Evolutionary conservation across 2,797 vertebrate genomes (phyloP).

Genomic region (Anisognathus igniventris): DNA sequence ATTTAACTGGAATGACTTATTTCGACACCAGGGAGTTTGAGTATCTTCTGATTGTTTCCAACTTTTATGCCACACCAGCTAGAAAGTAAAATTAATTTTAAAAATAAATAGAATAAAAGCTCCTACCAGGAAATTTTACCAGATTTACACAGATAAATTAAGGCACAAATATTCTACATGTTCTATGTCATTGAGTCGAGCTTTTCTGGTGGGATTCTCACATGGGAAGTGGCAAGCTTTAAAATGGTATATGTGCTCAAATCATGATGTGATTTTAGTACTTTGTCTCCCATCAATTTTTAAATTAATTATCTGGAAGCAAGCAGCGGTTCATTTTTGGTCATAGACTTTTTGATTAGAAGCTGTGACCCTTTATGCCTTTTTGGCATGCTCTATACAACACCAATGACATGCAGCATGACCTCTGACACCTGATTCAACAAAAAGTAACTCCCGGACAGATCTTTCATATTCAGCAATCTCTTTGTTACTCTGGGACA

Average conservation of each 20-base stretch:
- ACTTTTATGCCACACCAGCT: not conserved
- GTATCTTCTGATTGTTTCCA: not conserved
- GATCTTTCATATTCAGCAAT: slow-evolving; percentile 79
- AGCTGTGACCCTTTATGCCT: slow-evolving; percentile 84
- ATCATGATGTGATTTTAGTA: slow-evolving; percentile 68
- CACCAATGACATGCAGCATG: slow-evolving; percentile 80
- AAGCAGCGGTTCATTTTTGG: slow-evolving; percentile 91
- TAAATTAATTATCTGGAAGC: slow-evolving; percentile 93
- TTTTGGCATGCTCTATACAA: slow-evolving; percentile 79
- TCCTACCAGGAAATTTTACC: not conserved
- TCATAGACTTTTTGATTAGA: slow-evolving; percentile 89
- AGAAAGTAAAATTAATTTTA: not conserved
- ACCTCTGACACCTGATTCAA: slow-evolving; percentile 91
- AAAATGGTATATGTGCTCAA: slow-evolving; percentile 26
- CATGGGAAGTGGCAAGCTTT: not conserved
- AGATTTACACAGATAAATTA: not conserved
- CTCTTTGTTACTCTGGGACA: slow-evolving; percentile 74
- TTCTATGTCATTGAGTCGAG: accelerated
- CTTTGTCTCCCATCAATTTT: slow-evolving; percentile 85
- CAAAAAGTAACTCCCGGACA: slow-evolving; percentile 82
- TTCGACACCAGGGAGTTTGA: not conserved
- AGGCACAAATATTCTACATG: not conserved
- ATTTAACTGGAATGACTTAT: not conserved
- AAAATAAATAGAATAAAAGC: not conserved
- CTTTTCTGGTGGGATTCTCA: not conserved